Conservation (phyloP, 1,140 invertebrate genomes). For the Brachionus manjavacas region DNA sequence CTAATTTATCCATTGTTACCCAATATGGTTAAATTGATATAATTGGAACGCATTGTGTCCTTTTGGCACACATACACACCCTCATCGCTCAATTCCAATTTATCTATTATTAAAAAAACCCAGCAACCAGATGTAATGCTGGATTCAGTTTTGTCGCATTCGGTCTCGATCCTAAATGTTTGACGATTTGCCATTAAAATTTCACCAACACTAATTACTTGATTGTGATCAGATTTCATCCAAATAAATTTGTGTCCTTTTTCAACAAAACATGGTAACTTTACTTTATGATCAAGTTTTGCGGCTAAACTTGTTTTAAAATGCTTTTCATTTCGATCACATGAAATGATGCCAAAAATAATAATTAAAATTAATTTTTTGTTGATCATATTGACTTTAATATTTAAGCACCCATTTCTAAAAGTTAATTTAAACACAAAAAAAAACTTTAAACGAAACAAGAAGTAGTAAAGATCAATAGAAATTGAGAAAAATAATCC, state of each 20-base stretch:
- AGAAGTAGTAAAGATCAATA: not conserved
- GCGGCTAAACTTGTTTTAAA: not conserved
- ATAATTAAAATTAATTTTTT: not conserved
- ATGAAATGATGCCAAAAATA: not conserved
- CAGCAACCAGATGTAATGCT: not conserved
- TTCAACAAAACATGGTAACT: not conserved
- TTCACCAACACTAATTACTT: slow-evolving; percentile 9
- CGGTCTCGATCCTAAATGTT: not conserved
- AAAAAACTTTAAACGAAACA: not conserved
- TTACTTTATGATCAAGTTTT: not conserved
- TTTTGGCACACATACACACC: slow-evolving; percentile 20
- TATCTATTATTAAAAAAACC: not conserved
- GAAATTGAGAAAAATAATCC: not conserved
- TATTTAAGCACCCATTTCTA: not conserved
- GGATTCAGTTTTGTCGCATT: not conserved
- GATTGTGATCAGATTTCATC: not conserved
- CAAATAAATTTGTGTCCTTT: slow-evolving; percentile 23
- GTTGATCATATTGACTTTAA: not conserved
- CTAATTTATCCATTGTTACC: not conserved
- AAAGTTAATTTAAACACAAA: not conserved
- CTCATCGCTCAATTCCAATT: not conserved
- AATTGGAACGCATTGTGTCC: not conserved
- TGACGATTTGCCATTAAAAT: slow-evolving; percentile 5
- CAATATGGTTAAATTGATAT: slow-evolving; percentile 12
- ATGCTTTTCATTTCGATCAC: not conserved